Evolutionary conservation across 2,888 invertebrate species (phyloP).

Genomic region (Caenorhabditis afra): DNA sequence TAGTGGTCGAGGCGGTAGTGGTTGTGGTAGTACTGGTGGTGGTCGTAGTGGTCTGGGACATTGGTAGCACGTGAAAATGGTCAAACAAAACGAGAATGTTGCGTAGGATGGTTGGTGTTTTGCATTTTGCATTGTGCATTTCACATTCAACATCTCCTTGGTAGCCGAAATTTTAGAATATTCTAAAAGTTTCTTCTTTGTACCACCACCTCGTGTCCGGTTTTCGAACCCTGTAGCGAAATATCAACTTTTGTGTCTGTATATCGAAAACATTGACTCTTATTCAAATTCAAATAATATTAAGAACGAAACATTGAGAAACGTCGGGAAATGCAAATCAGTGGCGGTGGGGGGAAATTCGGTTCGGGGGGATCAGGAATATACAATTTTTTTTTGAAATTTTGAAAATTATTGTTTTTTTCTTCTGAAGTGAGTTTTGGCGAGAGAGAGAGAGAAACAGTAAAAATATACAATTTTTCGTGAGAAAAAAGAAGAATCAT

Average conservation of each 20-base stretch:
- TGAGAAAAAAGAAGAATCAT: conserved; percentile 16
- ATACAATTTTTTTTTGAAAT: conserved; percentile 18
- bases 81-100: conserved; percentile 4
- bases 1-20: conserved; percentile 19
- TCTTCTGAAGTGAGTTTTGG: conserved; percentile 10
- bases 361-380: background rate
- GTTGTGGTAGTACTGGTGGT: conserved; percentile 18
- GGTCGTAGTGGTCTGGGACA: background rate
- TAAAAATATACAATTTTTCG: conserved; percentile 13
- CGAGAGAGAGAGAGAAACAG: conserved; percentile 23
- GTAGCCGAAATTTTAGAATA: conserved; percentile 21
- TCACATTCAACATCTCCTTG: conserved; percentile 21
- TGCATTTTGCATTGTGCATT: conserved; percentile 9
- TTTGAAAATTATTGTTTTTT: background rate
- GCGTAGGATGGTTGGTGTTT: conserved; percentile 49
- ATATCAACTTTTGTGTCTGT: too few relatives aligned
- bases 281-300: conserved; percentile 39
- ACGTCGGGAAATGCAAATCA: background rate
- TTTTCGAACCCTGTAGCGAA: conserved; percentile 18
- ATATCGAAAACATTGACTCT: too few relatives aligned
- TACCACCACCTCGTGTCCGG: conserved; percentile 32
- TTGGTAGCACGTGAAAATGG: conserved; percentile 25
- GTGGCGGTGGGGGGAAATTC: background rate
- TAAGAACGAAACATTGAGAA: conserved; percentile 5
- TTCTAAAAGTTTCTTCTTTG: conserved; percentile 28